Evolutionary conservation across 2,113 vertebrate genomes (phyloP), one percentile per base, ranked within the genome.

Genomic region (Macrotus californicus): DNA sequence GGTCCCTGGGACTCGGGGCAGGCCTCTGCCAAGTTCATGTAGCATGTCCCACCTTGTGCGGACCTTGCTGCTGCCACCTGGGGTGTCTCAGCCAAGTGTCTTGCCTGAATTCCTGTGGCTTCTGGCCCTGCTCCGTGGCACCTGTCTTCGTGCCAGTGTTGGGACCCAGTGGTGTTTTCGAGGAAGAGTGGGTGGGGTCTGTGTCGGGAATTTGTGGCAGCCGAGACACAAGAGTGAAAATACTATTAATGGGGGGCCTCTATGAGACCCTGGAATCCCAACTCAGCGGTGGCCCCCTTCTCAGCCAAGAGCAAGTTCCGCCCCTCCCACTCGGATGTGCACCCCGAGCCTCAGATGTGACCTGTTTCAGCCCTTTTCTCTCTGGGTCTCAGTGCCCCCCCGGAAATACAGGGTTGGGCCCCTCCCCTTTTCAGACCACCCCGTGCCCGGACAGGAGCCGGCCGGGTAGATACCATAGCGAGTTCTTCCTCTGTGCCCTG

Each of bases 381-480:
- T 26, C 43, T 7, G 50, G 54, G 8, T 31, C 39, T 12, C 1
- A 1, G 34, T 15, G 29, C 10, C 39, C 36, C 34, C 69, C 34
- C 34, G 16, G 22, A 9, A 75, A 52, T 67, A 18, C 0, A 0
- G 54, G 36, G 21, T 14, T 50, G 77, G 77, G 8, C 13, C 26
- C 41, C 7, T 10, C 43, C 39, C 11, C 73, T 73, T 18, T 13
- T 26, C 24, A 22, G 89, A 64, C 6, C 0, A 0, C 22, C 48
- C 7, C 0, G 1, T 76, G 21, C 72, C 8, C 43, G 43, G 81
- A 19, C 0, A 2, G 7, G 66, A 15, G 3, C 14, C 10, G 4
- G 6, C 15, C 8, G 6, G 5, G 46, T 26, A 18, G 0, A 13
- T 0, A 5, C 21, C 14, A 0, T 8, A 4, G 19, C 0, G 2